Base-by-base conservation (phyloP, 2,113 vertebrate genomes). In the Bufo gargarizans region DNA sequence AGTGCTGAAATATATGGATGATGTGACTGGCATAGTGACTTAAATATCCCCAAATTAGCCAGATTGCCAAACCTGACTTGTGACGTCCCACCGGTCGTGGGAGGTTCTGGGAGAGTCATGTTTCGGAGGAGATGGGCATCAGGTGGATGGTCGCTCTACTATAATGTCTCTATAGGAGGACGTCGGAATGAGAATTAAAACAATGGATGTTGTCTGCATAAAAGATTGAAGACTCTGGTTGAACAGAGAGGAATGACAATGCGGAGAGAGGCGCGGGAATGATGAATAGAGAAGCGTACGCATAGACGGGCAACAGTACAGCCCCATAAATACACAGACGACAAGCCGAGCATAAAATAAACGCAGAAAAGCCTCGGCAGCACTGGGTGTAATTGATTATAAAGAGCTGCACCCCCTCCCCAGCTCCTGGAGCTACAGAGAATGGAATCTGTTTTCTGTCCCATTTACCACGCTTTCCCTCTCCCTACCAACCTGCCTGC, bases 371-470 rank as follows among this genome's bases (percentile, higher is more conserved):
- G 87, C 82, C 49, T 78, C 81, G 8, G 81, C 82, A 67, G 72
- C 72, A 45, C 74, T n/a, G 87, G 81, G 82, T 84, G 59, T 88
- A 84, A 88, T 88, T 88, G 81, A 88, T 88, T 88, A 88, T 88
- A 88, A 88, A 61, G 81, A 77, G 72, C 19, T 6, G 82, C 16
- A 47, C 80, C 82, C 86, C 77, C 65, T 9, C 53, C 77, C 53
- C 63, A 61, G 81, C 86, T 88, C 86, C 86, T 45, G 72, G 59
- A 88, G 81, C 87, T 59, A 88, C n/a, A 47, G 82, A 45, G 72
- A 88, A 88, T 88, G 87, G 87, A 88, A 84, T 88, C 72, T 88
- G 80, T 88, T 88, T 88, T 88, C 87, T 88, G 87, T 88, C 71
- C 87, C 87, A 88, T 88, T 88, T 88, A 88, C 80, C 80, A 88